Conservation (phyloP, 2,113 vertebrate species). For the Misgurnus mizolepis region DNA sequence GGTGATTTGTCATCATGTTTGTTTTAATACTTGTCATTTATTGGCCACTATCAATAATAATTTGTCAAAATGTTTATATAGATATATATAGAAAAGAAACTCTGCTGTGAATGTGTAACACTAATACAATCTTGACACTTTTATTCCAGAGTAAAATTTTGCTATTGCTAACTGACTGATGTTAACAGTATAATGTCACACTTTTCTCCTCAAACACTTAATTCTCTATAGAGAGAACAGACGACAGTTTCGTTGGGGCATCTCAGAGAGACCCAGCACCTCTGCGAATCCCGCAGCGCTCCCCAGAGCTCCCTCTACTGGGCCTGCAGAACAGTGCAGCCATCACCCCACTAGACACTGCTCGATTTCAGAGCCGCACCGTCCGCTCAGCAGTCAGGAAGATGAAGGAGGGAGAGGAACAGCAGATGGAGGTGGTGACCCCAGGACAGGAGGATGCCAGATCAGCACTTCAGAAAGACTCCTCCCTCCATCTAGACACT, state of each 20-base stretch:
- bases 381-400: slow-evolving; percentile 80
- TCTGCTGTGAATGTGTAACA: too few species aligned
- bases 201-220: not conserved
- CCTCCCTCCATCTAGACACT: slow-evolving; percentile 85
- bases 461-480: slow-evolving; percentile 75
- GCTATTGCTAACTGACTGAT: too few species aligned
- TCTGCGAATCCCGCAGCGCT: slow-evolving; percentile 38
- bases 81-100: too few species aligned
- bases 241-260: slow-evolving; percentile 75
- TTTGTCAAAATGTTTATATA: too few species aligned
- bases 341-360: slow-evolving; percentile 88
- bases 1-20: too few species aligned
- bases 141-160: too few species aligned
- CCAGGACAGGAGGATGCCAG: slow-evolving; percentile 54
- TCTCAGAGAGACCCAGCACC: slow-evolving; percentile 65
- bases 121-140: too few species aligned
- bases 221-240: slow-evolving; percentile 66
- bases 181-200: not conserved
- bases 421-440: slow-evolving; percentile 44
- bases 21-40: too few species aligned
- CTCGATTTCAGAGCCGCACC: slow-evolving; percentile 88
- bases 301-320: slow-evolving; percentile 66
- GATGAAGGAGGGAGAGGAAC: slow-evolving; percentile 65
- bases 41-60: too few species aligned
- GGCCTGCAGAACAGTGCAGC: slow-evolving; percentile 70